These are phyloP conservation scores for Platypus cylindrus DNA, from an alignment of 2,888 invertebrate genomes.

Conservation along the genomic window DNA sequence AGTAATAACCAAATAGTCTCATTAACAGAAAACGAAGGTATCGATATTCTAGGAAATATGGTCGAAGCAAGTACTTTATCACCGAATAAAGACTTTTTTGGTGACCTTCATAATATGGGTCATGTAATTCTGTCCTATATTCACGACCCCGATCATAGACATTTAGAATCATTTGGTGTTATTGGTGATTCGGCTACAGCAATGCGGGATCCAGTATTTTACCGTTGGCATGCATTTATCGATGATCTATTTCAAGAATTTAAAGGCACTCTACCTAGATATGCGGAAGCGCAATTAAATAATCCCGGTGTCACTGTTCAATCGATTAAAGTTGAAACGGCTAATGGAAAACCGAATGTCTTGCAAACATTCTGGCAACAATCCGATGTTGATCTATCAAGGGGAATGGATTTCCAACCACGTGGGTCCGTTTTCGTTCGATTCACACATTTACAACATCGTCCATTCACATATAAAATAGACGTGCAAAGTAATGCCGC, in stretches of 20 bases:
- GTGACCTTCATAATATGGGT: slow-evolving; percentile 72
- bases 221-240: slow-evolving; percentile 71
- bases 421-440: slow-evolving; percentile 48
- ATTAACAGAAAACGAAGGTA: slow-evolving; percentile 56
- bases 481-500: slow-evolving; percentile 12
- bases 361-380: slow-evolving; percentile 62
- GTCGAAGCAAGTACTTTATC: slow-evolving; percentile 61
- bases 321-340: slow-evolving; percentile 40
- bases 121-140: slow-evolving; percentile 64
- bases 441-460: slow-evolving; percentile 68
- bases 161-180: slow-evolving; percentile 64
- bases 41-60: slow-evolving; percentile 68
- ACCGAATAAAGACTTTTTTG: slow-evolving; percentile 57
- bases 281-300: slow-evolving; percentile 40
- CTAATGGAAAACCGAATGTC: slow-evolving; percentile 33
- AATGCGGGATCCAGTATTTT: slow-evolving; percentile 79
- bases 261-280: slow-evolving; percentile 57
- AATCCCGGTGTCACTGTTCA: slow-evolving; percentile 48
- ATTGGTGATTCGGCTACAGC: slow-evolving; percentile 77
- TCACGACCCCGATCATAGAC: slow-evolving; percentile 70
- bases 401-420: slow-evolving; percentile 73
- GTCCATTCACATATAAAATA: slow-evolving; percentile 50
- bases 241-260: slow-evolving; percentile 66
- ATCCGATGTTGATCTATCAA: slow-evolving; percentile 60
- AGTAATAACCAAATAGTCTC: slow-evolving; percentile 47